Conservation (phyloP, 92 coral and sea anemone species). For the Ricordea florida region DNA sequence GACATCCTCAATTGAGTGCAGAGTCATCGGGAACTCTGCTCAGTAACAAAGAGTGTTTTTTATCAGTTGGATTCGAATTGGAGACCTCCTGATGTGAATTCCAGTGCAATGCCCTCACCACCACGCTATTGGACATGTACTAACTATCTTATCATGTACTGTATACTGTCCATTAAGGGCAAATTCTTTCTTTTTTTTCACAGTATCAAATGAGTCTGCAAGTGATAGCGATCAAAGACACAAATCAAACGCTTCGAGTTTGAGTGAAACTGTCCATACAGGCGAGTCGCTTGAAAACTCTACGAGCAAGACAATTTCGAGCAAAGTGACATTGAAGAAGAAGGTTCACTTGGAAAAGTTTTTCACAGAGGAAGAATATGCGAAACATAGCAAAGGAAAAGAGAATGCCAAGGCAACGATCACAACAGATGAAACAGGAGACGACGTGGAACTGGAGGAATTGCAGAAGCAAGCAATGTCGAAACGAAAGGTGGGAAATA, state of each 20-base stretch:
- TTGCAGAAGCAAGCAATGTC: constrained; percentile 2
- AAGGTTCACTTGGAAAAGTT: constrained; percentile 4
- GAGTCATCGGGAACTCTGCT: no score
- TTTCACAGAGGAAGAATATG: constrained; percentile 25
- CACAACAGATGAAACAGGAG: constrained; percentile 13
- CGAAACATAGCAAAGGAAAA: background rate
- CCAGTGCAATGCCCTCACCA: no score
- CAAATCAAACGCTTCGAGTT: no score
- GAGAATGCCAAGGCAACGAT: constrained; percentile 7
- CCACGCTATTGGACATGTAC: no score
- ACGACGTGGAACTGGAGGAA: constrained; percentile 40
- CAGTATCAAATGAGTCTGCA: background rate
- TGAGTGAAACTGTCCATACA: no score
- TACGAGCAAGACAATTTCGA: background rate
- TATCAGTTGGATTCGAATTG: no score
- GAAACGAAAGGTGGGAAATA: background rate
- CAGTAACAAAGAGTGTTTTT: no score
- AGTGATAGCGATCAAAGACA: background rate
- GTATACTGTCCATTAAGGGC: no score
- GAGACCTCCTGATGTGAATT: no score
- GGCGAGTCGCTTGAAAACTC: background rate
- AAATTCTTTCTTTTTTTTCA: background rate
- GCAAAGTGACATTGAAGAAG: background rate
- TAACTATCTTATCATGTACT: no score
- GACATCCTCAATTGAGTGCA: no score